A percentile compares a stretch with the other conserved stretches of the same genome.
Conservation (phyloP, 2,113 vertebrate species). For the Heterotis niloticus region DNA sequence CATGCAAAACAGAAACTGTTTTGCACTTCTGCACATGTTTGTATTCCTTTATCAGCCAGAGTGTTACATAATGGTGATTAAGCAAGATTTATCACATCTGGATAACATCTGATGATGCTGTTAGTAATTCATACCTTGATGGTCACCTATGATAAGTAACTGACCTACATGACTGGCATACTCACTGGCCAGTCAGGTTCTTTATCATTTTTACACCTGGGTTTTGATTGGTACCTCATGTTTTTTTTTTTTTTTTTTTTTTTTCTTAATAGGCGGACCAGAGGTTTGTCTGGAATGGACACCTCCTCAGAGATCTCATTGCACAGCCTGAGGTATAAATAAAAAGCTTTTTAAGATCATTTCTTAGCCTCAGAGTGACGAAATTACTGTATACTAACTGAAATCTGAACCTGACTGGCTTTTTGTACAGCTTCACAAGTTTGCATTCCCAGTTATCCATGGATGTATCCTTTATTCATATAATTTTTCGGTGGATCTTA, state of each 20-base stretch:
- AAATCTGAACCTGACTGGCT: not conserved
- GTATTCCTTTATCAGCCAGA: not conserved
- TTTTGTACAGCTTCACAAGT: conserved; percentile 78
- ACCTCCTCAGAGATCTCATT: conserved; percentile 84
- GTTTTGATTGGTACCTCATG: not conserved
- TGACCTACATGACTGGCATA: too few relatives aligned
- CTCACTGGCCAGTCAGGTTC: too few relatives aligned
- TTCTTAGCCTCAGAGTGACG: not conserved
- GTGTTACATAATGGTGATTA: too few relatives aligned
- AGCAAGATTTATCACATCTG: too few relatives aligned
- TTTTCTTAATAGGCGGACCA: conserved; percentile 79
- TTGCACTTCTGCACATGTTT: not conserved
- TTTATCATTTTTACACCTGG: not conserved
- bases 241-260: conserved; percentile 23
- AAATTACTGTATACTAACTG: conserved; percentile 6
- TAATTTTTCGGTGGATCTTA: not conserved
- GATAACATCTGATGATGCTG: too few relatives aligned
- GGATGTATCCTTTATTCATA: conserved; percentile 86
- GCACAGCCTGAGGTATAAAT: conserved; percentile 86
- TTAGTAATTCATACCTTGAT: too few relatives aligned
- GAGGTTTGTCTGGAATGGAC: conserved; percentile 92
- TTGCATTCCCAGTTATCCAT: conserved; percentile 86
- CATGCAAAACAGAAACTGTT: too few relatives aligned
- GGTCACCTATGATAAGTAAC: too few relatives aligned
- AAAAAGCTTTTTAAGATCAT: not conserved